Evolutionary conservation across 2,113 vertebrate species (phyloP), one percentile per base, ranked within the genome.

Genomic region (Amazona vittata): DNA sequence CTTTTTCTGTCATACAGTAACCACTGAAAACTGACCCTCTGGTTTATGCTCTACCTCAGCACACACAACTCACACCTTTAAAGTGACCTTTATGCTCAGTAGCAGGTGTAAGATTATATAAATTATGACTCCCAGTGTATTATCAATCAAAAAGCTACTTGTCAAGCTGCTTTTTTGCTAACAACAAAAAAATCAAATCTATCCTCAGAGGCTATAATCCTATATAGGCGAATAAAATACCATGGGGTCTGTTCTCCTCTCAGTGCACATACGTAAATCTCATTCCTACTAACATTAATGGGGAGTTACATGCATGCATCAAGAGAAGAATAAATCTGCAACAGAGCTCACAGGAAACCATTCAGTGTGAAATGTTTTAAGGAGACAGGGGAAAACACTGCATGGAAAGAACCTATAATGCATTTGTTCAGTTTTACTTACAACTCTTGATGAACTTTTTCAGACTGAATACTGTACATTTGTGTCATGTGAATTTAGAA

Each of bases 131-230:
- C 92, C 90, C 92, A 93, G 93, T 93, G 84, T 90, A 97, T 97
- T 97, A 98, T 97, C 97, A 98, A 97, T 98, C 97, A 97, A 96
- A 97, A 95, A 95, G 78, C 90, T 97, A 94, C 91, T 94, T 92
- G 93, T 96, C 89, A 95, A 91, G 62, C 91, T 83, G 86, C 84
- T 96, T 97, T 98, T 98, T 84, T 95, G 81, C 94, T 96, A 90
- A 95, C 96, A 96, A 97, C 95, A 96, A 96, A 95, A 97, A 89
- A 86, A 96, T 97, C 92, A 97, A 98, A 97, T 96, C 87, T 85
- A 96, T 96, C 82, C 88, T 97, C 85, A 95, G 95, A 97, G 96
- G 85, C 96, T 91, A 96, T 94, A 94, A 97, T 82, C 80, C 55
- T 97, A 50, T 82, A 96, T 68, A 95, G 96, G 94, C 1, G 8